Evolutionary conservation across 2,888 invertebrate genomes (phyloP).

Genomic region (Platerodrilus igneus): DNA sequence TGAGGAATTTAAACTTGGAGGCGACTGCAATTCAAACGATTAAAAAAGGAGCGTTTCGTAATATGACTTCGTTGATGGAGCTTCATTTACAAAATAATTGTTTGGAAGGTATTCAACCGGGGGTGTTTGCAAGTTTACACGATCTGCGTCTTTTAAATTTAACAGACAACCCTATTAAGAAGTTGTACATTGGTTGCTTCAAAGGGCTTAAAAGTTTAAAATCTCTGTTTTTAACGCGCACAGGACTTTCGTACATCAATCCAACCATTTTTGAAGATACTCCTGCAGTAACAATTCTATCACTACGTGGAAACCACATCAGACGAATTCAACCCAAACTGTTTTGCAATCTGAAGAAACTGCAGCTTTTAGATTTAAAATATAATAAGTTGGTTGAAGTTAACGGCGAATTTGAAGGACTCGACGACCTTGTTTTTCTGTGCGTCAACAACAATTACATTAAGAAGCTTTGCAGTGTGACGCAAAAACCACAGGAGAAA

Average conservation of each 20-base stretch:
- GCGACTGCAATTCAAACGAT: neutral
- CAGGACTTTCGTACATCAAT: neutral
- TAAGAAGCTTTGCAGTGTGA: too few relatives aligned
- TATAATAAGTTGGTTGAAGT: neutral
- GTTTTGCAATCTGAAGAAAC: slow-evolving; percentile 1
- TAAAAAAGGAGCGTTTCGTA: neutral
- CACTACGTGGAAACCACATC: neutral
- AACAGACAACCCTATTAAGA: neutral
- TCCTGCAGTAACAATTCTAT: neutral
- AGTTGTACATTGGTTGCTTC: neutral
- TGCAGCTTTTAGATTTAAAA: neutral
- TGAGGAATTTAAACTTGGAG: slow-evolving; percentile 1
- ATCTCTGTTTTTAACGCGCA: neutral
- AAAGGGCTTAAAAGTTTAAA: neutral
- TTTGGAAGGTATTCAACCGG: neutral
- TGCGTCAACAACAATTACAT: neutral
- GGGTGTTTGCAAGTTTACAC: neutral
- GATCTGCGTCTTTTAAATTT: neutral
- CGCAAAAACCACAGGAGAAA: too few relatives aligned
- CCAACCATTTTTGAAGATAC: neutral
- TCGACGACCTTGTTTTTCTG: slow-evolving; percentile 5
- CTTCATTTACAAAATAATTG: neutral
- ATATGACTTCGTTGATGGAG: neutral
- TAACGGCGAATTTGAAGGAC: slow-evolving; percentile 9
- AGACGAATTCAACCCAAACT: neutral